Evolutionary conservation across 2,888 invertebrate genomes (phyloP), one percentile per base, ranked within the genome.

Genomic region (Agrochola lychnidis): DNA sequence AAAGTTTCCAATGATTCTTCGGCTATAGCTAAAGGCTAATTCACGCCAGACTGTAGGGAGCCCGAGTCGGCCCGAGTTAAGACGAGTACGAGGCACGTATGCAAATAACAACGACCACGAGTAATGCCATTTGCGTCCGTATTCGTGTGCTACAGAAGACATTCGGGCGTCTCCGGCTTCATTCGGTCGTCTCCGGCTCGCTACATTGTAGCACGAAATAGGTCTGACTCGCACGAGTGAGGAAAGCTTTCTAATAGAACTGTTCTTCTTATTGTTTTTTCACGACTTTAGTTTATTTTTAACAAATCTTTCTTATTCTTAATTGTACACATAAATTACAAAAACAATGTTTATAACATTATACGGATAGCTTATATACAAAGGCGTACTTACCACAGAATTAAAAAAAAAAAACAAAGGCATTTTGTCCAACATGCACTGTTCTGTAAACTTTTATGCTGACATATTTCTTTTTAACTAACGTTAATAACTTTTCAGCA

Each of bases 31-130:
- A 25, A 25, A 66, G 22, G 48, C 19, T 48, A 57, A 48, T 45
- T 68, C 70, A 73, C 56, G 64, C 70, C 64, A 82, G 82, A 82
- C 82, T 73, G 73, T 53, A 78, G 40, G 83, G 78, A 78, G 78
- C 82, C 81, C 36, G 56, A 62, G 63, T 48, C 1, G 14, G 78
- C 82, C 81, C 36, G 56, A 67, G 63, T 45, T 1, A 16, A 42
- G 5, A 1, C 53, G 40, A 59, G 30, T 30, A 51, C 42, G 19
- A 67, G 12, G 30, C 73, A 78, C 73, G 70, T 40, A 78, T 68
- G 82, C 40, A 70, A 81, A 82, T 81, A 81, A 53, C 57, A 68
- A 56, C 40, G 45, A 48, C 16, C 22, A 77, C 36, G 25, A 5
- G 22, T 25, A 53, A n/a, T 6, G 1, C 56, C 19, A 40, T 10